phyloP scores from a whole-genome alignment of 2,888 invertebrate species.

The Uropetala carovei region DNA sequence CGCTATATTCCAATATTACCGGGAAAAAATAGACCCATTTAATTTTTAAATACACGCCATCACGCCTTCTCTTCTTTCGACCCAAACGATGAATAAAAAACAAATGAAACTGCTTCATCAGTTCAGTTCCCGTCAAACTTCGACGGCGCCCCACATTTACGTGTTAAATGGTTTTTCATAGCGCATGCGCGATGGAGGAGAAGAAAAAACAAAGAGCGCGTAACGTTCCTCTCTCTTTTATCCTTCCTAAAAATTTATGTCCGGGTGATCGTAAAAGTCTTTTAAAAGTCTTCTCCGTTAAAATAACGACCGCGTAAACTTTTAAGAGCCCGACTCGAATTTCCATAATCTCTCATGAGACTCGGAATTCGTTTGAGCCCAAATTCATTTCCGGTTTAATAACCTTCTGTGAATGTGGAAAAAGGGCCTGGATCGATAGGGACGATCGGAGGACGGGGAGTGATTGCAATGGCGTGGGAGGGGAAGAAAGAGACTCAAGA shows the following conservation, averaged over 20 bases:
- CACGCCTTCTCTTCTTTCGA: too few relatives aligned
- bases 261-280: constrained; percentile 40
- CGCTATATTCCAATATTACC: too few relatives aligned
- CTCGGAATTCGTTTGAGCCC: neutral
- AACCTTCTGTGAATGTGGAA: neutral
- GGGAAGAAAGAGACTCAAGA: neutral
- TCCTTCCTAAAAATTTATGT: constrained; percentile 20
- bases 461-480: neutral
- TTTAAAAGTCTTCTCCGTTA: constrained; percentile 38
- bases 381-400: constrained; percentile 47
- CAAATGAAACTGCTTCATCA: too few relatives aligned
- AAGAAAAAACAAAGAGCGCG: neutral
- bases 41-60: too few relatives aligned
- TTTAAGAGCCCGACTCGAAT: constrained; percentile 24
- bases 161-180: too few relatives aligned
- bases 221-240: neutral
- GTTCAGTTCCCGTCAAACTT: too few relatives aligned
- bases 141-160: too few relatives aligned
- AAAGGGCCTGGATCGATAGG: neutral
- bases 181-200: too few relatives aligned
- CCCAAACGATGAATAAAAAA: too few relatives aligned
- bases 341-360: constrained; percentile 42
- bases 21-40: too few relatives aligned
- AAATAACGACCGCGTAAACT: constrained; percentile 40
- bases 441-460: neutral